Evolutionary conservation across 2,888 invertebrate species (phyloP), one percentile per base, ranked within the genome.

Genomic region (Epinotia demarniana): DNA sequence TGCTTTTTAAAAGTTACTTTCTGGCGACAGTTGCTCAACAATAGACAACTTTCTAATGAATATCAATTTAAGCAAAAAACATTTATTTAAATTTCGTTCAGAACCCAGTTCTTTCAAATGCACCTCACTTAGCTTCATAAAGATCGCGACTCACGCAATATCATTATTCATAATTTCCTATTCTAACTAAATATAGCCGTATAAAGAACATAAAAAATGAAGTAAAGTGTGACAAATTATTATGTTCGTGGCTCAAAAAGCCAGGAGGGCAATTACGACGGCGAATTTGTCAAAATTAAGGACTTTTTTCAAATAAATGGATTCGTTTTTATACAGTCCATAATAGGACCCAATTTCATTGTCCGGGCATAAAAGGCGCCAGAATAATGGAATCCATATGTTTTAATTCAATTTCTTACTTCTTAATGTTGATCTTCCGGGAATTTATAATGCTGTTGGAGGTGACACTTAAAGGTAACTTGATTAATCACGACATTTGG

Each of bases 141-240:
- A 85, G 84, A 83, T 78, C 80, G 77, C 75, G 68, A 72, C 62
- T 79, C 77, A 77, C 69, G 78, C 80, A 72, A 72, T 79, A 79
- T 82, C 85, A 89, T 90, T 89, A 85, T 85, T 90, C 84, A 86
- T 82, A 85, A 89, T 90, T 87, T 86, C 80, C 84, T 81, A 46
- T 71, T 71, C 55, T 62, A 75, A 78, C 81, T 83, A 82, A 87
- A 88, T 81, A 85, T 80, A 80, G 78, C 75, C 78, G 75, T 78
- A 81, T 80, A 80, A 81, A 83, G 75, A 82, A 79, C 79, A 84
- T 84, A 84, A 85, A 86, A 86, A 86, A 83, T 79, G 78, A 80
- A 80, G 77, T 80, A 88, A 88, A 89, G 89, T 89, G 84, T 86
- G 86, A 89, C 85, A 88, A 86, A 89, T 87, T 85, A 86, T 86